A percentile compares a stretch with the other conserved stretches of the same genome.
phyloP scores from a whole-genome alignment of 2,797 vertebrate genomes.

The Phrynocephalus guinanensis region DNA sequence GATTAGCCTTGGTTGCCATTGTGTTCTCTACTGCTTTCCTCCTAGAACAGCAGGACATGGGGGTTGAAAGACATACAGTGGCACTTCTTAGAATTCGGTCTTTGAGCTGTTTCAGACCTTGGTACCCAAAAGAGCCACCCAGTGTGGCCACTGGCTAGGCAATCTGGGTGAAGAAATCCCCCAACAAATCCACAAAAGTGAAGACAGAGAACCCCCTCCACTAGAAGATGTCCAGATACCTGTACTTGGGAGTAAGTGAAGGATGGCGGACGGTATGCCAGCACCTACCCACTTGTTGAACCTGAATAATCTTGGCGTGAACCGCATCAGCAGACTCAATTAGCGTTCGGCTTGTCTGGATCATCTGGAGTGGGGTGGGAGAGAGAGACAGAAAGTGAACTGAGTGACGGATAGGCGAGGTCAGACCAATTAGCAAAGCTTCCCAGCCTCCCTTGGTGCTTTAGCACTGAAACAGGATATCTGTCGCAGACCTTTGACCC shows the following conservation, averaged over 20 bases:
- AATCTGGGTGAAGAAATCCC: too few species aligned
- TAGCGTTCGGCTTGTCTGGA: conserved; percentile 91
- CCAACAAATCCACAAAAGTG: background rate
- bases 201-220: background rate
- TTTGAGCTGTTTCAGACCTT: too few species aligned
- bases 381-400: background rate
- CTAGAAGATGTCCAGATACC: background rate
- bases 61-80: background rate
- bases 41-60: background rate
- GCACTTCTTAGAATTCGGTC: too few species aligned
- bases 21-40: background rate
- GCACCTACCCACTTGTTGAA: conserved; percentile 87
- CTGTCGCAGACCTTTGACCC: background rate
- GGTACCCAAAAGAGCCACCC: too few species aligned
- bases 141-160: too few species aligned
- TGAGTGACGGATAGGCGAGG: background rate
- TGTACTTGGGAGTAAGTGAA: background rate
- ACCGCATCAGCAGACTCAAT: conserved; percentile 90
- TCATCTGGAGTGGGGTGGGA: conserved; percentile 81
- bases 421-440: background rate
- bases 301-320: conserved; percentile 90
- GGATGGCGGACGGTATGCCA: background rate
- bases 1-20: background rate
- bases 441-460: background rate
- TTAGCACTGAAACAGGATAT: background rate